Evolutionary conservation across 2,797 vertebrate species (phyloP).

Genomic region (Sebastes kiyomatsui): DNA sequence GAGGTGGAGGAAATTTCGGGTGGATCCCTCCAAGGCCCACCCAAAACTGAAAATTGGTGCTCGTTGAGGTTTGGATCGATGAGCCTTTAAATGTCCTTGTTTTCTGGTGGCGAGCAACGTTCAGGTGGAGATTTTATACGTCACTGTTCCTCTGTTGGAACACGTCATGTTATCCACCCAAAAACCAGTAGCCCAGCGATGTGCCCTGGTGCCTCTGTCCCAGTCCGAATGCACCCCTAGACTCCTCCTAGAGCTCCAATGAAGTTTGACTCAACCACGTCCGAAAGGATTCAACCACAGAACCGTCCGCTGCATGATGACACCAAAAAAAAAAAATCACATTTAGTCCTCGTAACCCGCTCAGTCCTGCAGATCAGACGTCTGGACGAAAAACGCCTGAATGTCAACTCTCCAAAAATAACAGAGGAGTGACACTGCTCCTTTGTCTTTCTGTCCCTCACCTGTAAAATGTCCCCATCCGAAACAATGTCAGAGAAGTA

Average conservation of each 20-base stretch:
- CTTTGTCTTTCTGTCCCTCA: slow-evolving; percentile 35
- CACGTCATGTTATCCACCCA: slow-evolving; percentile 40
- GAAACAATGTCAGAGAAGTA: slow-evolving; percentile 44
- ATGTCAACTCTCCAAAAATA: slow-evolving; percentile 42
- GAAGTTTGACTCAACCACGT: slow-evolving; percentile 59
- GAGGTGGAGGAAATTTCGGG: slow-evolving; percentile 22
- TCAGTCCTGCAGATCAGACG: slow-evolving; percentile 21
- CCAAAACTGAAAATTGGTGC: not conserved
- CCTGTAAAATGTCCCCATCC: slow-evolving; percentile 46
- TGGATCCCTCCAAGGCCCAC: slow-evolving; percentile 47
- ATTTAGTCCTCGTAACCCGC: slow-evolving; percentile 19
- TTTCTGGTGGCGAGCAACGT: not conserved
- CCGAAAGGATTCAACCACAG: not conserved
- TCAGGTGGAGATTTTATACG: slow-evolving; percentile 44
- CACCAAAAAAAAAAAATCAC: not conserved
- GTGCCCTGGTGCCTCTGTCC: slow-evolving; percentile 24
- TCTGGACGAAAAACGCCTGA: not conserved
- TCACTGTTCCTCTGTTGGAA: slow-evolving; percentile 25
- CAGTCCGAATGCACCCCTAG: not conserved
- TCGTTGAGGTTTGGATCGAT: not conserved
- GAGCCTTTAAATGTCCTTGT: slow-evolving; percentile 31
- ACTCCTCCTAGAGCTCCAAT: slow-evolving; percentile 8
- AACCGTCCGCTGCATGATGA: slow-evolving; percentile 1
- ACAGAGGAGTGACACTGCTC: slow-evolving; percentile 18
- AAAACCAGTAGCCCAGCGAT: not conserved